Percentiles rank a stretch among this genome's conserved stretches.
phyloP scores from a whole-genome alignment of 2,888 invertebrate genomes.

The Tuta absoluta region DNA sequence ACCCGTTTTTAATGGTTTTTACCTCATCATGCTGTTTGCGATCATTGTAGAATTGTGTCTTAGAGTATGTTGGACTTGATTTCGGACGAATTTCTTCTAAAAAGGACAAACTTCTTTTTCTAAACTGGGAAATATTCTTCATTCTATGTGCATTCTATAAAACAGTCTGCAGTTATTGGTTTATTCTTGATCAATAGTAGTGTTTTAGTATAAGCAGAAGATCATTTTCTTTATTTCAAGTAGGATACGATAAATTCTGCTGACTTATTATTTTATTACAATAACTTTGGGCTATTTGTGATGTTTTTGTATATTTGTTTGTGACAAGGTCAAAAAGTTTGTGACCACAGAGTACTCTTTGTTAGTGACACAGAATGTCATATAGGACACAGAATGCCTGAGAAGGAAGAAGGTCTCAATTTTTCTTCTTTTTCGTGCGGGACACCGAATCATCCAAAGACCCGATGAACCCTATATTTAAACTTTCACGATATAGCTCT shows the following conservation, averaged over 20 bases:
- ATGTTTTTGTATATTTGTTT: background rate
- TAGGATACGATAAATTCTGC: no score
- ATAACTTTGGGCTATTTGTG: constrained; percentile 20
- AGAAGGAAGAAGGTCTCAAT: no score
- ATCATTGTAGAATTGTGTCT: constrained; percentile 9
- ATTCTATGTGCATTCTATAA: background rate
- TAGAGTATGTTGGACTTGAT: background rate
- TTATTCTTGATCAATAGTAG: background rate
- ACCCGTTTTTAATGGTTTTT: background rate
- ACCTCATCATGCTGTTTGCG: background rate
- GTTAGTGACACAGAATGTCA: no score
- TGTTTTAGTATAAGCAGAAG: background rate
- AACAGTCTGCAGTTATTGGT: background rate
- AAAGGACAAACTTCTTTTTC: constrained; percentile 14
- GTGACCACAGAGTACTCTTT: no score
- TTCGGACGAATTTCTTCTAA: constrained; percentile 1
- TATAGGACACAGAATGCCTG: no score
- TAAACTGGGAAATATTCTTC: constrained; percentile 16
- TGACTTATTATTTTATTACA: background rate
- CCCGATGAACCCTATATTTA: no score
- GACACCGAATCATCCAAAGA: no score
- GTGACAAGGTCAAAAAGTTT: background rate
- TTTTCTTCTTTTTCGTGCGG: no score
- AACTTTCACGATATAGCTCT: no score
- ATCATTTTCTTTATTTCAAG: background rate